Evolutionary conservation across 1,140 invertebrate species (phyloP).

Genomic region (Daktulosphaira vitifoliae): DNA sequence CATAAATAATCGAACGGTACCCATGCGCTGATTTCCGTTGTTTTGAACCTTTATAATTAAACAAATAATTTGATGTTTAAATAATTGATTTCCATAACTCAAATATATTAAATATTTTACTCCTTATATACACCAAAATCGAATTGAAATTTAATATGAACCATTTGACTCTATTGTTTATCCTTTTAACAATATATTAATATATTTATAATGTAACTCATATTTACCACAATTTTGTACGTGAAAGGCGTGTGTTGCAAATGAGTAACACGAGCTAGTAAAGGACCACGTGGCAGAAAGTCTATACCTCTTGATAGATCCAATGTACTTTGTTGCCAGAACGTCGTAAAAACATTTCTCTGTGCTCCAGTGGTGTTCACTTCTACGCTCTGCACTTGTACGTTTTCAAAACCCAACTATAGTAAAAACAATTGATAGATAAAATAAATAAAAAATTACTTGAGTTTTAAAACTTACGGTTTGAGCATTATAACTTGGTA

Average conservation of each 20-base stretch:
- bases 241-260: constrained; percentile 45
- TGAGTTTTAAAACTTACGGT: constrained; percentile 43
- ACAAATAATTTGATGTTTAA: neutral
- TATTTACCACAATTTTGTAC: constrained; percentile 40
- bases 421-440: no score
- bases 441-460: neutral
- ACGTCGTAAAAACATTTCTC: constrained; percentile 44
- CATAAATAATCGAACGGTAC: constrained; percentile 53
- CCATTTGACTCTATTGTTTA: no score
- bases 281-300: constrained; percentile 44
- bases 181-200: no score
- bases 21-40: constrained; percentile 36
- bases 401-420: constrained; percentile 55
- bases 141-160: no score
- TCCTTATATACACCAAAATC: no score
- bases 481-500: constrained; percentile 53
- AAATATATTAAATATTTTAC: no score
- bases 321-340: constrained; percentile 48
- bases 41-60: constrained; percentile 33
- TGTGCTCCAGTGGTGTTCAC: constrained; percentile 33
- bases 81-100: no score
- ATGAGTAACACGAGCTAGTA: constrained; percentile 47
- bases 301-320: constrained; percentile 48
- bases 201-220: no score
- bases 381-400: constrained; percentile 47